Conservation (phyloP, 2,113 vertebrate species). For the Rhea americana region DNA sequence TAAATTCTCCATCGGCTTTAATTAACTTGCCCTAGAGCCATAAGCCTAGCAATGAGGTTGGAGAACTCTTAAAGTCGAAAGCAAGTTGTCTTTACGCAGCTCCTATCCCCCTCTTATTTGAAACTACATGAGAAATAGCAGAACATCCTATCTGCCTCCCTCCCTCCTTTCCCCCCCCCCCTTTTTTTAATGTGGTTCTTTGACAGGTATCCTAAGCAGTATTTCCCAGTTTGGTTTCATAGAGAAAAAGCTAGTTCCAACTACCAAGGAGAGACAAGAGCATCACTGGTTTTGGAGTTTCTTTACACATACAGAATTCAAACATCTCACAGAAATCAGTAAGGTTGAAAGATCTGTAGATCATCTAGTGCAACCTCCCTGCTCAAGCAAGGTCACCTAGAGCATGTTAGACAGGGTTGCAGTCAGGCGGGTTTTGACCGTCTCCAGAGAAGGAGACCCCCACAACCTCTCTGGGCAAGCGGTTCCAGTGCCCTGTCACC, state of each 20-base stretch:
- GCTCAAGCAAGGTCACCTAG: too few relatives aligned
- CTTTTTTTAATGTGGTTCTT: background rate
- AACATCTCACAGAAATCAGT: background rate
- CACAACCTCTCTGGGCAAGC: too few relatives aligned
- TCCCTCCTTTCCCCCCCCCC: rapidly evolving
- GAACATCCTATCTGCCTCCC: background rate
- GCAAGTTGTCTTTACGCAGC: background rate
- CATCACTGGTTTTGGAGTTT: background rate
- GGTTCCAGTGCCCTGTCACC: too few relatives aligned
- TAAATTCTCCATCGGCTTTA: background rate
- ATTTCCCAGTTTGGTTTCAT: background rate
- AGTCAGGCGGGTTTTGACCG: too few relatives aligned
- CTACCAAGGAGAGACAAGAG: background rate
- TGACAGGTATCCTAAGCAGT: background rate
- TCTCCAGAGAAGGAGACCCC: too few relatives aligned
- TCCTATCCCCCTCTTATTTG: background rate
- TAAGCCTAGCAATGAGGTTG: background rate
- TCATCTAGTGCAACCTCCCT: too few relatives aligned
- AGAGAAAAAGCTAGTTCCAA: background rate
- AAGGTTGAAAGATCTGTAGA: too few relatives aligned
- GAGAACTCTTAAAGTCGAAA: background rate
- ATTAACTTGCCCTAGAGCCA: conserved; percentile 16
- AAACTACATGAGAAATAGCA: background rate
- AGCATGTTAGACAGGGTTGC: too few relatives aligned
- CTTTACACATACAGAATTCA: background rate